phyloP scores from a whole-genome alignment of 1,140 invertebrate species.

The Micrasema minimum region DNA sequence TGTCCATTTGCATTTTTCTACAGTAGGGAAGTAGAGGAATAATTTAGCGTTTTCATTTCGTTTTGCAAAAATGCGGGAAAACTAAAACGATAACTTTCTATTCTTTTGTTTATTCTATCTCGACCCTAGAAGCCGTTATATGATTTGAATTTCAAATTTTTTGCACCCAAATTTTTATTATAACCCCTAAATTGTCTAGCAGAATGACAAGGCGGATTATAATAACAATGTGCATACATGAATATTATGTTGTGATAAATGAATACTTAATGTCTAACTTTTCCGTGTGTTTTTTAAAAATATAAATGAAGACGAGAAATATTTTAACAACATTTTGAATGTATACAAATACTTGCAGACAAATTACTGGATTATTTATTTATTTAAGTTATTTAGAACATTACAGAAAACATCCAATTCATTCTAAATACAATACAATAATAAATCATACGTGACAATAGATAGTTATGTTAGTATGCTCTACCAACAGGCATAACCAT shows the following conservation, averaged over 20 bases:
- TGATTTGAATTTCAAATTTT: constrained; percentile 33
- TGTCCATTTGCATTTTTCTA: too few relatives aligned
- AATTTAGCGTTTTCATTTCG: constrained; percentile 21
- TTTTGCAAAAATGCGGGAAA: constrained; percentile 3
- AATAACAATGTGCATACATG: background rate
- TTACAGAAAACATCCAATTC: too few relatives aligned
- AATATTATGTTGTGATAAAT: background rate
- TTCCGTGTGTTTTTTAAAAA: background rate
- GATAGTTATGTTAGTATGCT: too few relatives aligned
- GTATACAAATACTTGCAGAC: too few relatives aligned
- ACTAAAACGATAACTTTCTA: constrained; percentile 7
- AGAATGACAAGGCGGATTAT: background rate
- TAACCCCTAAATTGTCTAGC: background rate
- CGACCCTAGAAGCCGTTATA: constrained; percentile 11
- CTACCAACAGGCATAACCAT: too few relatives aligned
- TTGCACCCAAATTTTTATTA: constrained; percentile 1
- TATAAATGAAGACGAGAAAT: background rate
- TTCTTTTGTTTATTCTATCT: constrained; percentile 32
- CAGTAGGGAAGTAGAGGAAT: background rate
- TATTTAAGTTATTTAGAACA: too few relatives aligned
- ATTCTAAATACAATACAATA: too few relatives aligned
- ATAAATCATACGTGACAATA: too few relatives aligned
- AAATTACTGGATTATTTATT: too few relatives aligned
- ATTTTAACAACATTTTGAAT: too few relatives aligned
- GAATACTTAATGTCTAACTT: background rate